These are phyloP conservation scores for Limnothrissa miodon DNA, from an alignment of 2,113 vertebrate species.

Conservation along the genomic window DNA sequence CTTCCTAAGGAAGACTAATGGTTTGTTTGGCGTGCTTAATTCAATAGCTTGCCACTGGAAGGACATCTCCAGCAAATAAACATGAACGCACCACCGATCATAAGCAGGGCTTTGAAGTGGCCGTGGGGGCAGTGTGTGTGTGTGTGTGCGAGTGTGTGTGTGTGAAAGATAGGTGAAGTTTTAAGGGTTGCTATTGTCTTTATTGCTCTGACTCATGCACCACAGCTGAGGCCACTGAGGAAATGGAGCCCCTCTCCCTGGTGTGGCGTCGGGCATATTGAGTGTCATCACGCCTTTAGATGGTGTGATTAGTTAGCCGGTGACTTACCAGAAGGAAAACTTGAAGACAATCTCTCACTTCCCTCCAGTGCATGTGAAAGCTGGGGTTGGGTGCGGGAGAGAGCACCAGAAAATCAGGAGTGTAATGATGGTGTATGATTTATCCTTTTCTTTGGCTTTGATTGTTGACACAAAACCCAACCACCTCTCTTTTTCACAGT, in stretches of 20 bases:
- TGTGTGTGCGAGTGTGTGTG: background rate
- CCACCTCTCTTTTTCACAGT: background rate
- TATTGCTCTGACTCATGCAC: background rate
- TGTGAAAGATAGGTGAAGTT: background rate
- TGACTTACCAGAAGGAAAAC: background rate
- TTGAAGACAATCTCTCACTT: background rate
- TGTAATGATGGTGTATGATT: background rate
- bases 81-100: conserved; percentile 15
- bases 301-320: conserved; percentile 4
- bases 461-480: background rate
- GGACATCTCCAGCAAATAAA: conserved; percentile 34
- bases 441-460: background rate
- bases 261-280: background rate
- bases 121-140: background rate
- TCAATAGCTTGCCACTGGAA: conserved; percentile 28
- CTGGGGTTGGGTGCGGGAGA: background rate
- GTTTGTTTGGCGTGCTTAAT: conserved; percentile 27
- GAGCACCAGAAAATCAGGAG: background rate
- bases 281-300: conserved; percentile 1
- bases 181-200: background rate
- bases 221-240: conserved; percentile 4
- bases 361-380: background rate
- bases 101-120: background rate
- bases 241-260: background rate
- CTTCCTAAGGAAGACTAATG: conserved; percentile 31